Conservation (phyloP, 2,797 vertebrate genomes). For the Lagodon rhomboides region DNA sequence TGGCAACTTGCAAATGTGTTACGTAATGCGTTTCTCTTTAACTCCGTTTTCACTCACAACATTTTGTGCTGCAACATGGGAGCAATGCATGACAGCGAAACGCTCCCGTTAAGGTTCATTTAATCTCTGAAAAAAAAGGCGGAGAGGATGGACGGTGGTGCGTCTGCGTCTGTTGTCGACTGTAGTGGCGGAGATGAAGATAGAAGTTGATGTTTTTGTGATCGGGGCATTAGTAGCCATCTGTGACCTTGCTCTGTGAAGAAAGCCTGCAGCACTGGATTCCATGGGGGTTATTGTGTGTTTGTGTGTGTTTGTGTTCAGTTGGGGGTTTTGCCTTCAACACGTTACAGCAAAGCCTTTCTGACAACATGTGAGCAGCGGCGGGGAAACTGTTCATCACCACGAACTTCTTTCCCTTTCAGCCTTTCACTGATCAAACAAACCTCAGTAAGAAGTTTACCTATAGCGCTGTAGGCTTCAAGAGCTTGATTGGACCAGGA, state of each 20-base stretch:
- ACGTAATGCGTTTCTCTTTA: conserved; percentile 24
- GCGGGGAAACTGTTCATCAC: conserved; percentile 16
- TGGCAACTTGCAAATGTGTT: conserved; percentile 30
- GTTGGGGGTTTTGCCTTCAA: conserved; percentile 15
- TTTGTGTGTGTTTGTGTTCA: conserved; percentile 12
- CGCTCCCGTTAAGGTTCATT: conserved; percentile 21
- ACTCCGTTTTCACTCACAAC: conserved; percentile 31
- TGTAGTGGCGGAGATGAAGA: conserved; percentile 19
- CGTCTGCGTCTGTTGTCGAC: conserved; percentile 8
- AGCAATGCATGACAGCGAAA: conserved; percentile 33
- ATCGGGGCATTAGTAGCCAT: conserved; percentile 41
- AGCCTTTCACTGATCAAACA: background rate
- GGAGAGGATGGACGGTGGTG: background rate
- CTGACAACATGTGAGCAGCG: conserved; percentile 40
- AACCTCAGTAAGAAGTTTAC: background rate
- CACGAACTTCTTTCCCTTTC: background rate
- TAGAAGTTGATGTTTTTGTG: conserved; percentile 49
- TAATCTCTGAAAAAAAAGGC: conserved; percentile 32
- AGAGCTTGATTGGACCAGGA: too few species aligned
- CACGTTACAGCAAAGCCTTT: conserved; percentile 17
- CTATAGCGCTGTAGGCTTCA: background rate
- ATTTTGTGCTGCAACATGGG: conserved; percentile 34
- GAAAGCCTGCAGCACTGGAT: conserved; percentile 25
- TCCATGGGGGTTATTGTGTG: conserved; percentile 7
- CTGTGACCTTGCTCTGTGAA: conserved; percentile 55